A percentile compares a stretch with the other conserved stretches of the same genome.
Evolutionary conservation across 2,797 vertebrate genomes (phyloP).

Genomic region (Danio choprae): DNA sequence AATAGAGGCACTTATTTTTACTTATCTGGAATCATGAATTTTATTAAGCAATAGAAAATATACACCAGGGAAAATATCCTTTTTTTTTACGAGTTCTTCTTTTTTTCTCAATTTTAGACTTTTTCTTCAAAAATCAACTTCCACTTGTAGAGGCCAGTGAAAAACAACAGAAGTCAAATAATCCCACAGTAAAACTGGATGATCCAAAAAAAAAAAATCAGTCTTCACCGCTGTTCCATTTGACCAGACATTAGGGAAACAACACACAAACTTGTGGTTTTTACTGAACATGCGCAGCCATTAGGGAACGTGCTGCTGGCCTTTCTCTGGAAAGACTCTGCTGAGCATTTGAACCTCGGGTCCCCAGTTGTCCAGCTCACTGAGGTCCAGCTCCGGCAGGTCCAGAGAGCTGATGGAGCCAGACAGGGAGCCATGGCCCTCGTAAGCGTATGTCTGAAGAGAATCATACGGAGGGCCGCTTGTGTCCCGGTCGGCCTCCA

Average conservation of each 20-base stretch:
- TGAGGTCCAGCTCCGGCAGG: constrained; percentile 86
- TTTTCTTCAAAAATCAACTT: constrained; percentile 60
- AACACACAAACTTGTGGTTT: neutral
- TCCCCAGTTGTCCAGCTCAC: constrained; percentile 88
- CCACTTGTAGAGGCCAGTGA: constrained; percentile 77
- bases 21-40: constrained; percentile 80
- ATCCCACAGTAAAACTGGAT: constrained; percentile 82
- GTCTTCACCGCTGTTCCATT: constrained; percentile 23
- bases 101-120: constrained; percentile 49
- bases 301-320: constrained; percentile 83
- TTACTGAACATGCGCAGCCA: constrained; percentile 57
- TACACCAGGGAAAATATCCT: constrained; percentile 86
- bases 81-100: constrained; percentile 63
- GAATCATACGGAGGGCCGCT: constrained; percentile 91
- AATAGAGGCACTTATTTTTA: constrained; percentile 61
- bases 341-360: constrained; percentile 84
- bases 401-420: constrained; percentile 92
- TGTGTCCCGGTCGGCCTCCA: constrained; percentile 84
- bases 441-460: constrained; percentile 93
- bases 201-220: constrained; percentile 62
- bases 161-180: constrained; percentile 75
- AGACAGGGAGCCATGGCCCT: constrained; percentile 85
- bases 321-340: constrained; percentile 82
- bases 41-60: constrained; percentile 89
- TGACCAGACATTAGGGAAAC: constrained; percentile 25